A percentile compares a stretch with the other conserved stretches of the same genome.
Conservation (phyloP, 2,797 vertebrate genomes). For the Strix occidentalis region DNA sequence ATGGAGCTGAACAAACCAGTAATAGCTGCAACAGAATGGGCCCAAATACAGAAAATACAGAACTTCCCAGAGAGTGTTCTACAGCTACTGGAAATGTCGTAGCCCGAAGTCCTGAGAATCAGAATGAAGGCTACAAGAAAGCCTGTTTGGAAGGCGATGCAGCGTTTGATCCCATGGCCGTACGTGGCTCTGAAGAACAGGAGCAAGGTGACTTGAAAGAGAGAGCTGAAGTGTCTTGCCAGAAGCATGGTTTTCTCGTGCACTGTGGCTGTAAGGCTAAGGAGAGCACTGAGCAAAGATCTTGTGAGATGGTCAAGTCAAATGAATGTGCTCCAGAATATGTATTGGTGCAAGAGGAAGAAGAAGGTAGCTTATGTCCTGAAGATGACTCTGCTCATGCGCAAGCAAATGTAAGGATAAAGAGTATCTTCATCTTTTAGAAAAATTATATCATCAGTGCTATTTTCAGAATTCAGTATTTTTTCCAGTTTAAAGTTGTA, state of each 20-base stretch:
- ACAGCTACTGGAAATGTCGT: background rate
- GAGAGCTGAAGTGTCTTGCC: background rate
- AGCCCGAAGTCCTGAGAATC: background rate
- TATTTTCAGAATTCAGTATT: background rate
- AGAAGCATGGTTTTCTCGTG: background rate
- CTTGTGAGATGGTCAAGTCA: background rate
- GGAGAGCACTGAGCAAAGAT: background rate
- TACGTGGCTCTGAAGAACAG: background rate
- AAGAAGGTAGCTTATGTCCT: background rate
- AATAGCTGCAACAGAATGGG: background rate
- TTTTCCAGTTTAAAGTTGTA: background rate
- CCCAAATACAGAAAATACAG: background rate
- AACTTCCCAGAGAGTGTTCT: background rate
- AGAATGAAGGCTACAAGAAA: background rate
- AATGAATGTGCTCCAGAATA: constrained; percentile 59
- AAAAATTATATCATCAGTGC: background rate
- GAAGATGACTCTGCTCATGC: background rate
- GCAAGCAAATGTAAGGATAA: constrained; percentile 43
- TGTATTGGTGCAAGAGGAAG: constrained; percentile 79
- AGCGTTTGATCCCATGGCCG: constrained; percentile 2
- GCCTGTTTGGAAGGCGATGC: constrained; percentile 47
- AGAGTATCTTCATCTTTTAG: background rate
- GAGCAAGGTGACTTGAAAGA: background rate
- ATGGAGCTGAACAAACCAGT: background rate
- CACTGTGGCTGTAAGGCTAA: constrained; percentile 2